A percentile compares a stretch with the other conserved stretches of the same genome.
phyloP scores from a whole-genome alignment of 2,888 invertebrate species.

The Cylindroiulus punctatus region DNA sequence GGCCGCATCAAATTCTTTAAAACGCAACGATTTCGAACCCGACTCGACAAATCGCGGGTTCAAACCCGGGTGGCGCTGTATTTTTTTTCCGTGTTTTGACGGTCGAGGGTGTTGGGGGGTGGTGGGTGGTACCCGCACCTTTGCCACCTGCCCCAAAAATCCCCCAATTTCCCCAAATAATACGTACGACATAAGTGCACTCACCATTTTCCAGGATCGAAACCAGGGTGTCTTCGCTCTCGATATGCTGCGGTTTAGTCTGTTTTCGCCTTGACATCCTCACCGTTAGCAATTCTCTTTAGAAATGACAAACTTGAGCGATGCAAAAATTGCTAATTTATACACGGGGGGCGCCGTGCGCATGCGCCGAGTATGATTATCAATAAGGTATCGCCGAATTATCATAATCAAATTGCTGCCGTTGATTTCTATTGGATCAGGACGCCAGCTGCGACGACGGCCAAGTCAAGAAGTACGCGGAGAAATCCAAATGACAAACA shows the following conservation, averaged over 20 bases:
- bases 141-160: not conserved
- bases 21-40: slow-evolving; percentile 18
- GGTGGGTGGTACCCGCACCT: slow-evolving; percentile 16
- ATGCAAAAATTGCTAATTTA: slow-evolving; percentile 54
- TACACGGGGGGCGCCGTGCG: slow-evolving; percentile 52
- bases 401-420: slow-evolving; percentile 64
- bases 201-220: slow-evolving; percentile 52
- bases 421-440: slow-evolving; percentile 56
- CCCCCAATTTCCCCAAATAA: not conserved
- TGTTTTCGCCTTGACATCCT: slow-evolving; percentile 55
- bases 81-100: not conserved
- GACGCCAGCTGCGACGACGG: slow-evolving; percentile 33
- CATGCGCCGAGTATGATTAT: slow-evolving; percentile 56
- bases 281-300: slow-evolving; percentile 52
- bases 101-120: not conserved
- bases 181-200: not conserved
- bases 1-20: slow-evolving; percentile 50
- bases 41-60: not conserved
- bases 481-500: slow-evolving; percentile 38
- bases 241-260: slow-evolving; percentile 55
- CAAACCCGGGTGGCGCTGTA: not conserved
- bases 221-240: slow-evolving; percentile 51
- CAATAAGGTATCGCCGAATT: slow-evolving; percentile 60
- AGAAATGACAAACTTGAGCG: slow-evolving; percentile 52
- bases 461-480: slow-evolving; percentile 15